A percentile compares a stretch with the other conserved stretches of the same genome.
These are phyloP conservation scores for Tympanuchus pallidicinctus DNA, from an alignment of 2,113 vertebrate species.

Conservation along the genomic window DNA sequence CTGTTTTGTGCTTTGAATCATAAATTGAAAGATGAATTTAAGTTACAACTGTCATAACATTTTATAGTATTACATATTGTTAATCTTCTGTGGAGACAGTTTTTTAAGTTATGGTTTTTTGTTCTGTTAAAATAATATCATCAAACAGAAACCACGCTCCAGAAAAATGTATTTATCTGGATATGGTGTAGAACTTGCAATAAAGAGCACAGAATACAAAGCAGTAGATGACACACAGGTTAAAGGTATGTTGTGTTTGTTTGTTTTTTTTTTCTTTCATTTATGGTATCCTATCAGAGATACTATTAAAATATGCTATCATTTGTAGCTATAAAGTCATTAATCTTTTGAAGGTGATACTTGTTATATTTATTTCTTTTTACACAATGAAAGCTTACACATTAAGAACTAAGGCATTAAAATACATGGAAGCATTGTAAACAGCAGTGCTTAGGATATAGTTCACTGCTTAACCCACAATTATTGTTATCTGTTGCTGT, in stretches of 20 bases:
- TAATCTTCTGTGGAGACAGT: background rate
- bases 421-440: background rate
- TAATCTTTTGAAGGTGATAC: background rate
- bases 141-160: constrained; percentile 82
- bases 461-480: background rate
- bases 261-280: background rate
- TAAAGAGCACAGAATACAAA: constrained; percentile 98
- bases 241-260: constrained; percentile 81
- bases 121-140: constrained; percentile 3
- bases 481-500: background rate
- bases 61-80: background rate
- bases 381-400: background rate
- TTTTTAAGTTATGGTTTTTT: background rate
- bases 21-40: background rate
- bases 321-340: background rate
- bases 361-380: too few relatives aligned
- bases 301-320: background rate
- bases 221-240: constrained; percentile 90
- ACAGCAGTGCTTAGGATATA: background rate
- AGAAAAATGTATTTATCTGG: constrained; percentile 92
- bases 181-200: constrained; percentile 95
- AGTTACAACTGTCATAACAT: background rate
- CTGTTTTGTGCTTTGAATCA: background rate
- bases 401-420: background rate
- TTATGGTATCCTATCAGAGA: background rate